A percentile compares a stretch with the other conserved stretches of the same genome.
Evolutionary conservation across 1,140 invertebrate genomes (phyloP).

Genomic region (Drosophila pallidifrons): DNA sequence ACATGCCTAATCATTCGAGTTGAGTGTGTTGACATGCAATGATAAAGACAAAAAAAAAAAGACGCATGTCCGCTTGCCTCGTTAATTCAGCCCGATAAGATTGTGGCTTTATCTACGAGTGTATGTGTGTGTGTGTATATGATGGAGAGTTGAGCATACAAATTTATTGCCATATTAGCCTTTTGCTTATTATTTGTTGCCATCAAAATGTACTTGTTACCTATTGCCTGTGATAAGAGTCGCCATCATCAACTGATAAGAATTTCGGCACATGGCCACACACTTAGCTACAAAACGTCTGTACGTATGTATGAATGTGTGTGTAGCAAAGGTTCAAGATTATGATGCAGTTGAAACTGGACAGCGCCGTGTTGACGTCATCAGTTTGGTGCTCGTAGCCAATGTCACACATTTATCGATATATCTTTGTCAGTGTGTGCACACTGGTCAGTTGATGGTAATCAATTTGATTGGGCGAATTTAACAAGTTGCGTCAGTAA

Average conservation of each 20-base stretch:
- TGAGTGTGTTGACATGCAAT: constrained; percentile 55
- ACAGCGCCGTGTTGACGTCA: constrained; percentile 64
- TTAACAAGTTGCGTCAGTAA: constrained; percentile 31
- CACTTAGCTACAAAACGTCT: neutral
- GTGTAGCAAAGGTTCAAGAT: constrained; percentile 34
- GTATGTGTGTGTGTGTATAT: neutral
- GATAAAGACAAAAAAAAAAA: constrained; percentile 43
- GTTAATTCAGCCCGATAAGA: constrained; percentile 69
- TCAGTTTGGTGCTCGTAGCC: constrained; percentile 21
- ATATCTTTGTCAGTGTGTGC: neutral
- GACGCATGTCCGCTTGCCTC: constrained; percentile 48
- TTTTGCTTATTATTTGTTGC: constrained; percentile 24
- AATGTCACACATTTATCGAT: constrained; percentile 22
- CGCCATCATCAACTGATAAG: constrained; percentile 23
- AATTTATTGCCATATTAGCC: constrained; percentile 49
- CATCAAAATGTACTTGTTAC: constrained; percentile 40
- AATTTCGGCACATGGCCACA: constrained; percentile 41
- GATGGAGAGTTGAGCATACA: constrained; percentile 27
- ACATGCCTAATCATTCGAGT: constrained; percentile 24
- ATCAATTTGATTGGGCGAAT: constrained; percentile 41
- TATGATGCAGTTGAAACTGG: constrained; percentile 67
- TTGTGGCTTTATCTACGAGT: constrained; percentile 46
- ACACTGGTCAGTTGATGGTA: constrained; percentile 30
- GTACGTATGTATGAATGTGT: neutral
- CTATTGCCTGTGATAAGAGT: constrained; percentile 31